These are phyloP conservation scores for Eupristina koningsbergeri DNA, from an alignment of 1,140 invertebrate species.

Conservation along the genomic window DNA sequence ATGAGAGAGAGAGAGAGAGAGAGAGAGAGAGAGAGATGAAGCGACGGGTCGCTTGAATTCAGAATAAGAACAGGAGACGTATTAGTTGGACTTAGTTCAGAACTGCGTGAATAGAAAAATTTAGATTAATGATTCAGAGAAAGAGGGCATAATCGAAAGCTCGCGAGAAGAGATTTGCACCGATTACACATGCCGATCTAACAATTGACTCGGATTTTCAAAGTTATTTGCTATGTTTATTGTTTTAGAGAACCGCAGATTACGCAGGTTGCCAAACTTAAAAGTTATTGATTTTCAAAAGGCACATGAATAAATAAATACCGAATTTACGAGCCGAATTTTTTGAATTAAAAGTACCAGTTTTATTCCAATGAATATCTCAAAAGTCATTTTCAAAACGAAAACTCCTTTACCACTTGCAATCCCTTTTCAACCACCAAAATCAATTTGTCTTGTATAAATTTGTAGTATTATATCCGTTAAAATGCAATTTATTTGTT, in stretches of 20 bases:
- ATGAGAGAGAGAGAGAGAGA: not conserved
- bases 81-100: constrained; percentile 41
- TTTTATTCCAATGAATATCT: not conserved
- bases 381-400: not conserved
- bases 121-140: constrained; percentile 39
- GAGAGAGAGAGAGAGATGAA: not conserved
- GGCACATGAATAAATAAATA: not conserved
- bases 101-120: constrained; percentile 41
- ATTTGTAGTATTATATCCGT: not conserved
- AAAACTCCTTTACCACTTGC: not conserved
- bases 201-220: not conserved
- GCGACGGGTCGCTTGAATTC: constrained; percentile 7
- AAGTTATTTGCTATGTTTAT: not conserved
- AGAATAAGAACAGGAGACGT: constrained; percentile 27
- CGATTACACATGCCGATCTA: not conserved
- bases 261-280: not conserved
- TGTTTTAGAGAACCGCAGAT: not conserved
- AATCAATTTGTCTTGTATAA: not conserved
- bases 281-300: not conserved
- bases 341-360: not conserved
- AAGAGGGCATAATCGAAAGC: constrained; percentile 20
- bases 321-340: not conserved
- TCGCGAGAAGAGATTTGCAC: constrained; percentile 12
- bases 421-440: not conserved
- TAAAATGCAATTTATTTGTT: not conserved